Conservation (phyloP, 2,888 invertebrate species). For the Nematopogon swammerdamellus region DNA sequence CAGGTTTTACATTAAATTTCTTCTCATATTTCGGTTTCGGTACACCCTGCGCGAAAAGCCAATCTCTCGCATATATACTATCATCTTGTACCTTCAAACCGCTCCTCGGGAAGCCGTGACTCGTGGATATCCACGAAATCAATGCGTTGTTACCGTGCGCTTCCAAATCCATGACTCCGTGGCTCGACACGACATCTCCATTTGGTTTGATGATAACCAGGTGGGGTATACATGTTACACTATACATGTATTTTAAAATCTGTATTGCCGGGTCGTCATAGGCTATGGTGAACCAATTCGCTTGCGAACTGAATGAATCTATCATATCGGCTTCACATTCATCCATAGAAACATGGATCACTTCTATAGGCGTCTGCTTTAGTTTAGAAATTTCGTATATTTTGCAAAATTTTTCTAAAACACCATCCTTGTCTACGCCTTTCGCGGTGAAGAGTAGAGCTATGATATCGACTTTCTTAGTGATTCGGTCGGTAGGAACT, state of each 20-base stretch:
- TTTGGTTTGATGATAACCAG: constrained; percentile 25
- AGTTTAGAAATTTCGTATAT: constrained; percentile 35
- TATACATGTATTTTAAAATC: constrained; percentile 26
- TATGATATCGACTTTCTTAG: constrained; percentile 26
- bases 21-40: neutral
- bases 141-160: constrained; percentile 34
- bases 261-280: constrained; percentile 26
- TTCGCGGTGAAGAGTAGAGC: constrained; percentile 29
- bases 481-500: constrained; percentile 25
- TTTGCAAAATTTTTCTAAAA: constrained; percentile 29
- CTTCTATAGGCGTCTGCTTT: constrained; percentile 34
- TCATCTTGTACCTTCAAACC: constrained; percentile 24
- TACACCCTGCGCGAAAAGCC: constrained; percentile 20
- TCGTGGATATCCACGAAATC: constrained; percentile 30
- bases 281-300: constrained; percentile 40
- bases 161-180: constrained; percentile 33
- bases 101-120: constrained; percentile 14
- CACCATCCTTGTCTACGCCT: constrained; percentile 26
- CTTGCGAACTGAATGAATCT: constrained; percentile 25
- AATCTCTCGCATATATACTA: constrained; percentile 25
- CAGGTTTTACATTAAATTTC: no score
- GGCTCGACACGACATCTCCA: constrained; percentile 26
- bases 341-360: constrained; percentile 36
- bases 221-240: constrained; percentile 28
- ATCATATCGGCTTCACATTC: constrained; percentile 22